Conservation (phyloP, 2,888 invertebrate genomes). For the Charanyca ferruginea region DNA sequence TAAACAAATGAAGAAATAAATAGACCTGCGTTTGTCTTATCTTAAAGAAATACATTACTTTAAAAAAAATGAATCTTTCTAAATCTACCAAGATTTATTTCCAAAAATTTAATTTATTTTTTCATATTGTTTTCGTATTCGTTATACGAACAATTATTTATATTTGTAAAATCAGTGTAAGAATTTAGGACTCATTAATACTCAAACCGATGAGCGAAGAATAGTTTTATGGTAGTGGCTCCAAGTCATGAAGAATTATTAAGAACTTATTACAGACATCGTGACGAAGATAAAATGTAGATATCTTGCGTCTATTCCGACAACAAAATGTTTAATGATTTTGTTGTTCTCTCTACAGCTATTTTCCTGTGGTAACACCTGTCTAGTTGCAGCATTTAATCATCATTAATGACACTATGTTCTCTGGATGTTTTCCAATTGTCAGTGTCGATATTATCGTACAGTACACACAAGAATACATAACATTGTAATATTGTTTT, state of each 20-base stretch:
- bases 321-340: constrained; percentile 35
- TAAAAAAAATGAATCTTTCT: too few relatives aligned
- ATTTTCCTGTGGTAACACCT: constrained; percentile 45
- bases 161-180: background rate
- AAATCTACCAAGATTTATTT: background rate
- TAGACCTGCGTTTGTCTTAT: too few relatives aligned
- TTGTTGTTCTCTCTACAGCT: constrained; percentile 29
- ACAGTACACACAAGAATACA: constrained; percentile 33
- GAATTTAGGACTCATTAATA: constrained; percentile 5
- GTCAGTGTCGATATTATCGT: constrained; percentile 24
- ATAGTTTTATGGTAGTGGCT: constrained; percentile 1
- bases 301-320: background rate
- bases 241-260: constrained; percentile 14
- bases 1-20: constrained; percentile 21
- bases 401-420: constrained; percentile 38
- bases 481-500: constrained; percentile 33
- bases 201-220: constrained; percentile 7
- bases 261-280: constrained; percentile 3
- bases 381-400: constrained; percentile 44
- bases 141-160: background rate
- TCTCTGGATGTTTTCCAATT: constrained; percentile 61
- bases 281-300: constrained; percentile 13
- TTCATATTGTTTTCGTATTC: background rate
- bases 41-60: background rate
- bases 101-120: background rate